These are phyloP conservation scores for Oceanodroma tethys DNA, from an alignment of 2,113 vertebrate species.

Conservation along the genomic window DNA sequence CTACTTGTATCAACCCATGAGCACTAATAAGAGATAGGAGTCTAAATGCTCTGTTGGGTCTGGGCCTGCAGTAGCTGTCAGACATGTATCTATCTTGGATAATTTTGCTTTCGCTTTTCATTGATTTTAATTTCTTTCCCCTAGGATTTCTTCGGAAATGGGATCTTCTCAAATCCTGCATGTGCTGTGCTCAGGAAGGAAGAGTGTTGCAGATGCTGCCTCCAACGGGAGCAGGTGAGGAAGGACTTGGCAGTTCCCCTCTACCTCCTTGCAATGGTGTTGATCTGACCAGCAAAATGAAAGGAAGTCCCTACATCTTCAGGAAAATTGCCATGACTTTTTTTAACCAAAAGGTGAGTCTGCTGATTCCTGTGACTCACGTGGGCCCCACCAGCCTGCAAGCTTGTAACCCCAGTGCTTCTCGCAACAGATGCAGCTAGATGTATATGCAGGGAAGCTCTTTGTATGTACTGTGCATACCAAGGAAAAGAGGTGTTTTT, in stretches of 20 bases:
- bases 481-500: background rate
- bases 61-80: background rate
- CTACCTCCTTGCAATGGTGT: background rate
- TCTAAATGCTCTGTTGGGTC: background rate
- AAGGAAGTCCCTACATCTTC: background rate
- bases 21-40: background rate
- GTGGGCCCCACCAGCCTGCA: accelerated
- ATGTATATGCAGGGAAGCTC: background rate
- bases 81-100: background rate
- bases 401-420: background rate
- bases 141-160: background rate
- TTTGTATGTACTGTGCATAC: background rate
- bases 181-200: background rate
- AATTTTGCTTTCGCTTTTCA: background rate
- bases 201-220: background rate
- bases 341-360: background rate
- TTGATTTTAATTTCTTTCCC: background rate
- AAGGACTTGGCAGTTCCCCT: background rate
- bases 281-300: background rate
- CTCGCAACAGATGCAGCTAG: background rate
- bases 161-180: background rate
- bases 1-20: background rate
- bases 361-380: background rate
- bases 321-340: background rate
- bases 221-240: background rate